A percentile compares a stretch with the other conserved stretches of the same genome.
These are phyloP conservation scores for Cephus runcator DNA, from an alignment of 2,888 invertebrate genomes.

Conservation along the genomic window DNA sequence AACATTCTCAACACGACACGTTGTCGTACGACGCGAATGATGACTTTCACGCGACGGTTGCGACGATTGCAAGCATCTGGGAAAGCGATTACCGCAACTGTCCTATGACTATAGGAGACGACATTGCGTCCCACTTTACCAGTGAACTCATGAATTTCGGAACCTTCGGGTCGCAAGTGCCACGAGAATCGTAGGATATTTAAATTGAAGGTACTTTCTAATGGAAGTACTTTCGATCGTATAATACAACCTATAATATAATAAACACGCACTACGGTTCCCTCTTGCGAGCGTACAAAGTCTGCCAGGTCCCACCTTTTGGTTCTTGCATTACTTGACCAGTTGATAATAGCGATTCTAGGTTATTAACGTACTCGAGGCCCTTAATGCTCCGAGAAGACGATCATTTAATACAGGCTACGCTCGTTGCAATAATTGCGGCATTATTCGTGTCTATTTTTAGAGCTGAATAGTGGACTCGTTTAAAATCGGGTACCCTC, in stretches of 20 bases:
- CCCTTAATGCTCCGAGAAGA: not conserved
- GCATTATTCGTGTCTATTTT: slow-evolving; percentile 17
- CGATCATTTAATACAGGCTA: slow-evolving; percentile 17
- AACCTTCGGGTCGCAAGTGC: not conserved
- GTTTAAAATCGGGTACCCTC: not conserved
- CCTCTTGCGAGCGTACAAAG: not conserved
- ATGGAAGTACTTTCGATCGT: not conserved
- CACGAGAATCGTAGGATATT: not conserved
- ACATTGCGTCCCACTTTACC: not conserved
- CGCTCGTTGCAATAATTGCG: slow-evolving; percentile 19
- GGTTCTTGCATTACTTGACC: not conserved
- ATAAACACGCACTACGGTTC: not conserved
- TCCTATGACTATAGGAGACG: not conserved
- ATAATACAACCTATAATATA: not conserved
- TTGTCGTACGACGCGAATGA: not conserved
- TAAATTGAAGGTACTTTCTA: not conserved
- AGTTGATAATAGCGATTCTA: not conserved
- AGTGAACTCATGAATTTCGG: not conserved
- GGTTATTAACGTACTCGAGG: not conserved
- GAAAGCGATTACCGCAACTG: not conserved
- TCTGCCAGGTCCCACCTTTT: not conserved
- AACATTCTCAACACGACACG: not conserved
- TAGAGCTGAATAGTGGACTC: slow-evolving; percentile 1
- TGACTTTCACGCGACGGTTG: not conserved
- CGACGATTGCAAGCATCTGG: not conserved